These are phyloP conservation scores for Subanguina moxae DNA, from an alignment of 1,140 invertebrate species.

Conservation along the genomic window DNA sequence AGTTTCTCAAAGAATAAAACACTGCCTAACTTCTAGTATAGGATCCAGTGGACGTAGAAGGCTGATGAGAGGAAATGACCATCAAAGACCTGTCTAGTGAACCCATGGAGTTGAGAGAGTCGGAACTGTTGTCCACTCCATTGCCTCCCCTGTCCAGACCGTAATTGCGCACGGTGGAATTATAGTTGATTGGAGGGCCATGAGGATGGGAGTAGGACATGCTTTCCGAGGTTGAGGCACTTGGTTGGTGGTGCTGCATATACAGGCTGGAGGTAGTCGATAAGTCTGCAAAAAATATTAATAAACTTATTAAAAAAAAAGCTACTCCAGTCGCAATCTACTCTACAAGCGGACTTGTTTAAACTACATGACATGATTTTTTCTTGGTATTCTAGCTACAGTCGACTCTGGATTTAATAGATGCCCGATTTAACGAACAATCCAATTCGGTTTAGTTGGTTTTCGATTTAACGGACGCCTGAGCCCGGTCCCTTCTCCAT, in stretches of 20 bases:
- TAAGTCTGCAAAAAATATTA: slow-evolving; percentile 4
- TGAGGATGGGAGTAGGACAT: slow-evolving; percentile 6
- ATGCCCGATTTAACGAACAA: no score
- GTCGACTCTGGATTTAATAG: no score
- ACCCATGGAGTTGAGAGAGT: slow-evolving; percentile 26
- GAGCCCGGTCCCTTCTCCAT: no score
- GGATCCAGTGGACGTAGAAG: background rate
- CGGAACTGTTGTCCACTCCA: slow-evolving; percentile 24
- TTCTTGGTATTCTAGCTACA: no score
- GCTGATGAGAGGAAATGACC: slow-evolving; percentile 3
- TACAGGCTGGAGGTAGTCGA: background rate
- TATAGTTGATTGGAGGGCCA: background rate
- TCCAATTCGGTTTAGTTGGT: no score
- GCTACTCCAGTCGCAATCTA: no score
- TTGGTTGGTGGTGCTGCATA: background rate
- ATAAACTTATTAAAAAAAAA: no score
- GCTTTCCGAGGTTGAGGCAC: slow-evolving; percentile 4
- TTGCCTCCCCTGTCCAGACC: background rate
- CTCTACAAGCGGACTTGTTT: no score
- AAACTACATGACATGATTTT: no score
- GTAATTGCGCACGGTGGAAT: slow-evolving; percentile 6
- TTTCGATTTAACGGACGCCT: no score
- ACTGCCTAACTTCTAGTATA: slow-evolving; percentile 4
- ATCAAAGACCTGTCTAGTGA: slow-evolving; percentile 1
- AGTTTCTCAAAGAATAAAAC: no score